These are phyloP conservation scores for Drosophila koepferae DNA, from an alignment of 2,888 invertebrate genomes.

Conservation along the genomic window DNA sequence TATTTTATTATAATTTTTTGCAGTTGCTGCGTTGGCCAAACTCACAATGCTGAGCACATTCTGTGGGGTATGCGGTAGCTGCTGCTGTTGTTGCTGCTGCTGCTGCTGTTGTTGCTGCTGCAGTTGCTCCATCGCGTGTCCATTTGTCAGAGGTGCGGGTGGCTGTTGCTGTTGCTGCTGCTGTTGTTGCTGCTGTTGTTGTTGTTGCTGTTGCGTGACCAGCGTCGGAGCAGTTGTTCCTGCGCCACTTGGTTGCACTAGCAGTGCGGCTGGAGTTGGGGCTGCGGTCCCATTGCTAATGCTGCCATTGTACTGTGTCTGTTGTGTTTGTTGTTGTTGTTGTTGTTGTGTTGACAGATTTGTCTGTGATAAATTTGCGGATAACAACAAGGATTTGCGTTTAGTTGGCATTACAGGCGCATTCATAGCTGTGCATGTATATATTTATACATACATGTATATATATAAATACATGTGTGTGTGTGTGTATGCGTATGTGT, in stretches of 20 bases:
- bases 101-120: conserved; percentile 66
- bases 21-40: conserved; percentile 63
- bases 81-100: conserved; percentile 66
- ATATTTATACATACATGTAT: conserved; percentile 4
- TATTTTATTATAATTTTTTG: conserved; percentile 76
- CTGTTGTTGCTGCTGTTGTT: conserved; percentile 52
- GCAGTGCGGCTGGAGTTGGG: conserved; percentile 11
- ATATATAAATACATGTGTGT: conserved; percentile 3
- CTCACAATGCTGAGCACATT: conserved; percentile 85
- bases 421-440: conserved; percentile 45
- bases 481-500: conserved; percentile 15
- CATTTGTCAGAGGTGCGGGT: conserved; percentile 74
- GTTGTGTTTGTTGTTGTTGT: conserved; percentile 63
- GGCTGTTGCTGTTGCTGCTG: conserved; percentile 28
- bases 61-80: conserved; percentile 67
- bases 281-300: conserved; percentile 54
- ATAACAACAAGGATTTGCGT: conserved; percentile 81
- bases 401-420: conserved; percentile 66
- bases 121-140: conserved; percentile 76
- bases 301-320: conserved; percentile 67
- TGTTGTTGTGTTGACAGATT: conserved; percentile 79
- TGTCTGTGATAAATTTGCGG: conserved; percentile 81
- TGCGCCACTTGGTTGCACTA: conserved; percentile 37
- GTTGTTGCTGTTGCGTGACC: conserved; percentile 62
- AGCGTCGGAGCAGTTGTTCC: conserved; percentile 62